These are phyloP conservation scores for Spermophilus dauricus DNA, from an alignment of 2,113 vertebrate species.

Conservation along the genomic window DNA sequence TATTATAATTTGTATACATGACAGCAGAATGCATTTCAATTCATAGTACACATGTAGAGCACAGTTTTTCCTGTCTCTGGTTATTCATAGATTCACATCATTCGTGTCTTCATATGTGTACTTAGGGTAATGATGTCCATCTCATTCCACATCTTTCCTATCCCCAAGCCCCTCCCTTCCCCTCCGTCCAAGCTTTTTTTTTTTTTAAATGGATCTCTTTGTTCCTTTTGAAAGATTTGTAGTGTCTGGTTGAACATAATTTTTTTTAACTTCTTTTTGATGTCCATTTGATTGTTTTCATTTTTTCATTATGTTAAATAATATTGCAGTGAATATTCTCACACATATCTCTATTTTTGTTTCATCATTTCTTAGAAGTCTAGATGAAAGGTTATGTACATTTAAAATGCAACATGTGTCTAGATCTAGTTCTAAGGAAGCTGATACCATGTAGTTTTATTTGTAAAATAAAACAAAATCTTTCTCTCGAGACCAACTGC, in stretches of 20 bases:
- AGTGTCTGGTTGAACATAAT: neutral
- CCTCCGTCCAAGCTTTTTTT: neutral
- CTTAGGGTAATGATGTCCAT: too few relatives aligned
- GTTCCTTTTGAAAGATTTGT: neutral
- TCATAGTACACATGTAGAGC: too few relatives aligned
- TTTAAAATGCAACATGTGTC: neutral
- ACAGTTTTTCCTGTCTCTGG: too few relatives aligned
- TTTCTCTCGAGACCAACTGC: neutral
- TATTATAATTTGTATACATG: too few relatives aligned
- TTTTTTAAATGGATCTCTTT: neutral
- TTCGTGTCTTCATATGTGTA: too few relatives aligned
- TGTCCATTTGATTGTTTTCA: neutral
- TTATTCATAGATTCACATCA: too few relatives aligned
- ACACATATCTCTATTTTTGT: neutral
- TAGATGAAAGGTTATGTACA: neutral
- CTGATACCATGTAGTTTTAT: neutral
- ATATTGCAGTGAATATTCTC: neutral
- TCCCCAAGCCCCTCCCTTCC: too few relatives aligned
- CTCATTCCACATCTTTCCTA: too few relatives aligned
- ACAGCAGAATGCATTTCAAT: too few relatives aligned
- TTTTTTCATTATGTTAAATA: neutral
- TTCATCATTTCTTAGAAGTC: neutral
- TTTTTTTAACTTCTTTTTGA: neutral
- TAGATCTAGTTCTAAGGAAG: neutral
- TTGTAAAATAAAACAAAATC: neutral